Conservation (phyloP, 2,888 invertebrate genomes). For the Drosophila prolongata region DNA sequence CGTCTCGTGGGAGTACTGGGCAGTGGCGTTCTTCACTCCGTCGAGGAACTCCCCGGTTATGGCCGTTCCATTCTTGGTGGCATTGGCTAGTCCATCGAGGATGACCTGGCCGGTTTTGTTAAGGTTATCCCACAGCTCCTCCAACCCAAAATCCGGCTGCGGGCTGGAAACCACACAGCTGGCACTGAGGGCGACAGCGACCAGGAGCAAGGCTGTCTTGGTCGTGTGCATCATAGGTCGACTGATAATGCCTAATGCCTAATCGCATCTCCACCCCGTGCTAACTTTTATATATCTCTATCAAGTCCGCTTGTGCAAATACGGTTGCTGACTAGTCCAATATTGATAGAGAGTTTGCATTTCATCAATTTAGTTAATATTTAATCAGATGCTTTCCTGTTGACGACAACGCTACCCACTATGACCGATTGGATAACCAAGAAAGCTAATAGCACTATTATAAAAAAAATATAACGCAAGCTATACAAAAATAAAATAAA, state of each 20-base stretch:
- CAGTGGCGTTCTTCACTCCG: slow-evolving; percentile 14
- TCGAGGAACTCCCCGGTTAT: background rate
- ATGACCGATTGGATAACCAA: slow-evolving; percentile 21
- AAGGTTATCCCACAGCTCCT: slow-evolving; percentile 12
- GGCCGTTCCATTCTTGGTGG: slow-evolving; percentile 10
- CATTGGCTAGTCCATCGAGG: slow-evolving; percentile 8
- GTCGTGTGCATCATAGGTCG: slow-evolving; percentile 29
- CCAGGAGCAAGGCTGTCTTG: slow-evolving; percentile 37
- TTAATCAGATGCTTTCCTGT: slow-evolving; percentile 47
- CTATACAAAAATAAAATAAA: no score
- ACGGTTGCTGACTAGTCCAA: slow-evolving; percentile 17
- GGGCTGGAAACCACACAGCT: slow-evolving; percentile 21
- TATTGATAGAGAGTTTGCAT: slow-evolving; percentile 29
- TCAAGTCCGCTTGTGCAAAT: slow-evolving; percentile 6
- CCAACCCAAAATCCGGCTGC: background rate
- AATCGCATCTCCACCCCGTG: slow-evolving; percentile 1
- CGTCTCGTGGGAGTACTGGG: slow-evolving; percentile 2
- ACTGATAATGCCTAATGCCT: slow-evolving; percentile 13
- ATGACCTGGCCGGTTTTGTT: slow-evolving; percentile 18
- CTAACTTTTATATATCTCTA: slow-evolving; percentile 35
- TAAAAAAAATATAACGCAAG: background rate
- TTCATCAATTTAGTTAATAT: slow-evolving; percentile 46
- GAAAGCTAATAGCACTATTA: background rate
- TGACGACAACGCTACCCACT: background rate
- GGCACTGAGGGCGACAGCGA: slow-evolving; percentile 28